phyloP scores from a whole-genome alignment of 2,113 vertebrate genomes.

The human (Homo sapiens) region GRCh38 chr1:187813001-187813500 shows the following conservation, averaged over 20 bases:
- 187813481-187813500: too few species aligned
- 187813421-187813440: too few species aligned
- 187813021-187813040: not conserved
- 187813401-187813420: too few species aligned
- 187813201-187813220: not conserved
- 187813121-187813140: not conserved
- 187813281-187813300: not conserved
- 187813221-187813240: not conserved
- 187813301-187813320: not conserved
- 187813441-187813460: too few species aligned
- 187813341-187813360: too few species aligned
- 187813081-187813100: not conserved
- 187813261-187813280: not conserved
- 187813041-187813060: not conserved
- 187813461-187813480: too few species aligned
- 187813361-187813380: too few species aligned
- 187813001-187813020: not conserved
- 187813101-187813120: not conserved
- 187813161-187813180: not conserved
- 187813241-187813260: not conserved
- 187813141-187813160: not conserved
- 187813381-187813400: too few species aligned
- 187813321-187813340: too few species aligned
- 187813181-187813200: not conserved
- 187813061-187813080: not conserved